phyloP scores from a whole-genome alignment of 2,797 vertebrate genomes.

The Enteromius afrohamiltoni region DNA sequence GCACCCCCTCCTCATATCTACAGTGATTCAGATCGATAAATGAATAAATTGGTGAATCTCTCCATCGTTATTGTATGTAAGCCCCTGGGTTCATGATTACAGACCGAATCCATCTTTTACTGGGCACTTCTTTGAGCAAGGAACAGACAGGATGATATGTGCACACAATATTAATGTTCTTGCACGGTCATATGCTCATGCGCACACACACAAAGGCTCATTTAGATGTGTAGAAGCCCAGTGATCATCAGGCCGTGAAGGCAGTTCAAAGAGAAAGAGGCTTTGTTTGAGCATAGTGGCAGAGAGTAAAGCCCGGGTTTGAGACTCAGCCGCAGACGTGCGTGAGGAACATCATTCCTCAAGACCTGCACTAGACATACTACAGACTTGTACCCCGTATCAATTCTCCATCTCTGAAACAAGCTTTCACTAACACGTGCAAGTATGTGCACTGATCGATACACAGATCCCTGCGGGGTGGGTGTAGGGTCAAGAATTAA shows the following conservation, averaged over 20 bases:
- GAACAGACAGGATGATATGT: conserved; percentile 15
- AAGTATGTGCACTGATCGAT: conserved; percentile 9
- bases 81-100: conserved; percentile 46
- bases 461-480: conserved; percentile 2
- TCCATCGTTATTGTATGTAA: conserved; percentile 42
- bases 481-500: background rate
- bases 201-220: conserved; percentile 21
- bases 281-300: conserved; percentile 27
- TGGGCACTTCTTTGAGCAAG: conserved; percentile 19
- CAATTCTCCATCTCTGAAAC: background rate
- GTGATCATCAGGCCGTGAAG: conserved; percentile 45
- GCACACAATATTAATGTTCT: conserved; percentile 36
- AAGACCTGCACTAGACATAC: background rate
- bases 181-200: background rate
- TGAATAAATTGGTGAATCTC: conserved; percentile 14
- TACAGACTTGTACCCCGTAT: background rate
- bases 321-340: background rate
- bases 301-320: conserved; percentile 22
- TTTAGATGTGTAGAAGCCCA: conserved; percentile 46
- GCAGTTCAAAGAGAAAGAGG: conserved; percentile 33
- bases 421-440: background rate
- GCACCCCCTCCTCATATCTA: background rate
- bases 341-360: background rate
- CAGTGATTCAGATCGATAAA: background rate
- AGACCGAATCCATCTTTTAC: conserved; percentile 14